Base-by-base conservation (phyloP, 2,888 invertebrate genomes). In the Euzetes globulus region DNA sequence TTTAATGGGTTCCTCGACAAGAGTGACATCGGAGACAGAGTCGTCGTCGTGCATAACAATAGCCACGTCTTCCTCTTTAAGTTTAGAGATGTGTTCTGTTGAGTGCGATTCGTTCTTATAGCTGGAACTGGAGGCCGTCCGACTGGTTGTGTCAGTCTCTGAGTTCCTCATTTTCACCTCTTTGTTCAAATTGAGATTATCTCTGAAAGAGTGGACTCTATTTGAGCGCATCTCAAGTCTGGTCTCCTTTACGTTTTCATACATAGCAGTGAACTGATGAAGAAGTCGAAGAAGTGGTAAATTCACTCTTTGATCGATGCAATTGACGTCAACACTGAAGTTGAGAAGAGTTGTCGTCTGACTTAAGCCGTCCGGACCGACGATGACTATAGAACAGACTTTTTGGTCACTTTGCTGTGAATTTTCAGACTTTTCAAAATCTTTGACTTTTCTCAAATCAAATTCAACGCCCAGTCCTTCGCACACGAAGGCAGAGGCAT, bases 221-320 rank as follows among this genome's bases (percentile, higher is more conserved):
- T 91, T 90, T 79, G 90, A 90, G 78, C 91, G 89, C 76, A 96
- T 85, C 81, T 95, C 95, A 79, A 90, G 89, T 81, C 94, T 92
- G 0, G 95, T 95, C 81, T 95, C 94, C 81, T 94, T 92, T 1
- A 96, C 94, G 82, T 95, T 96, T 83, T 94, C 94, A 83, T 95
- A 94, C 94, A 97, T 95, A 81, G 94, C 95, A 80, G 91, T 92
- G 81, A 97, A 95, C 85, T 97, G 97, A 84, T 97, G 95, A 75
- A 96, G 86, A 72, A 97, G 86, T 72, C 97, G 86, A 65, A 97
- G 84, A 50, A 97, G 84, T 0, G 96, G 95, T 95, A 97, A 95
- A 83, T 97, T 97, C 1, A 97, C 94, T 86, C 95, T 91, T 82
- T 96, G 96, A 68, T 92, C 92, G 80, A 97, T 93, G 81, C 91